Base-by-base conservation (phyloP, 2,888 invertebrate species). In the Thereva nobilitata region DNA sequence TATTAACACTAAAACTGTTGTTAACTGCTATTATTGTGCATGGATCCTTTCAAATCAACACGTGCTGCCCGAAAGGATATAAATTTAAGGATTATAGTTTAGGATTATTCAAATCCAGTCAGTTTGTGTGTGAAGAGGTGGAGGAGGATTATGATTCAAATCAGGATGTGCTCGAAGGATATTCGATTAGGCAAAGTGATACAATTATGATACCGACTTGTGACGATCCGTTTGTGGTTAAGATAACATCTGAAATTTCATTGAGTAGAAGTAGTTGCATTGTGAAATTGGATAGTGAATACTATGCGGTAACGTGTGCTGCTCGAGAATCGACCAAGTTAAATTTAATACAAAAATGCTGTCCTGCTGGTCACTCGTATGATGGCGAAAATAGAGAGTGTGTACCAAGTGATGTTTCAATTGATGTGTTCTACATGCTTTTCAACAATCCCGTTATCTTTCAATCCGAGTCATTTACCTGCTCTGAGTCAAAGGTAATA, bases 281-380 rank as follows among this genome's bases (percentile, higher is more conserved):
- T n/a, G 56, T 49, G 7, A 49, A 59, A 10, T 23, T 50, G 10
- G 53, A 69, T 63, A 63, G 53, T 41, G 42, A 45, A 10, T 63
- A 61, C 34, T 50, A 56, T 44, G 64, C 65, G 3, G 12, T 69
- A 3, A 65, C 61, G 40, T 69, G 69, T 37, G 57, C 65, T 12
- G 42, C 61, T 35, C 35, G 23, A 7, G 23, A 45, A 35, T 10
- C 55, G 6, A 54, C 59, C 9, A 59, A 66, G 57, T 68, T 78
- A 50, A 73, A 73, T 57, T 68, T 75, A 57, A 72, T 79, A 50
- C 74, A 75, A 52, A 80, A 79, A 68, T 80, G 80, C 61, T 80
- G 80, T 67, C 76, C 77, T 10, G 70, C 71, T 40, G 75, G 75
- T 12, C 75, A 75, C 68, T 70, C 73, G 1, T 80, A 77, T 67